Conservation (phyloP, 2,888 invertebrate genomes). For the Acronicta psi region DNA sequence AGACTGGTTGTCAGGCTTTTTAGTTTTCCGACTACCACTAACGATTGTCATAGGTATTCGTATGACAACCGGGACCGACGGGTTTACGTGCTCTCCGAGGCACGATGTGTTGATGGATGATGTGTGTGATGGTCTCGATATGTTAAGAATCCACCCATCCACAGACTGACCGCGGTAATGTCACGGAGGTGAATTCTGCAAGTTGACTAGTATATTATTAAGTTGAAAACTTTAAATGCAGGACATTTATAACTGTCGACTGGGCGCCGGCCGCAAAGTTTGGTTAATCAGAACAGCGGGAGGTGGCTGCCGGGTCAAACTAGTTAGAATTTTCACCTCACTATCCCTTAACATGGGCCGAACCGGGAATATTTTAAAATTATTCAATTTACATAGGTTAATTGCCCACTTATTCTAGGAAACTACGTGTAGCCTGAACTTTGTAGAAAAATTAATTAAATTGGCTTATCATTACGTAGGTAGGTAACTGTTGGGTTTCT, state of each 20-base stretch:
- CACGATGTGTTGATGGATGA: no score
- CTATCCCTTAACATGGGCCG: slow-evolving; percentile 68
- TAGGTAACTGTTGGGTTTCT: slow-evolving; percentile 3
- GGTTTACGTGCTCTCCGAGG: no score
- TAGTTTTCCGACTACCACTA: no score
- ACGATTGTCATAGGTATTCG: no score
- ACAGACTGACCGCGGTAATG: slow-evolving; percentile 39
- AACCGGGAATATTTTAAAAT: slow-evolving; percentile 77
- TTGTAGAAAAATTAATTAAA: slow-evolving; percentile 44
- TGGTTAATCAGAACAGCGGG: slow-evolving; percentile 80
- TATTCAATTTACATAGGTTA: slow-evolving; percentile 79
- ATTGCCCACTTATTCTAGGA: slow-evolving; percentile 68
- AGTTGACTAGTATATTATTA: slow-evolving; percentile 59
- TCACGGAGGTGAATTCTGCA: slow-evolving; percentile 45
- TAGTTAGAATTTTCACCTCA: slow-evolving; percentile 75
- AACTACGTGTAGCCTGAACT: slow-evolving; percentile 57
- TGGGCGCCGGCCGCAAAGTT: slow-evolving; percentile 73
- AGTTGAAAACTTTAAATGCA: slow-evolving; percentile 74
- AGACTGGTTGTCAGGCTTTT: no score
- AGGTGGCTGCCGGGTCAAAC: slow-evolving; percentile 66
- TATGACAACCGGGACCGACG: no score
- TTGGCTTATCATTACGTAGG: slow-evolving; percentile 32
- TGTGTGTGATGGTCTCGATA: no score
- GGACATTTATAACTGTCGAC: slow-evolving; percentile 72
- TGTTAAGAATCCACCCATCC: no score